phyloP scores from a whole-genome alignment of 2,797 vertebrate genomes.

The Protosalanx chinensis region DNA sequence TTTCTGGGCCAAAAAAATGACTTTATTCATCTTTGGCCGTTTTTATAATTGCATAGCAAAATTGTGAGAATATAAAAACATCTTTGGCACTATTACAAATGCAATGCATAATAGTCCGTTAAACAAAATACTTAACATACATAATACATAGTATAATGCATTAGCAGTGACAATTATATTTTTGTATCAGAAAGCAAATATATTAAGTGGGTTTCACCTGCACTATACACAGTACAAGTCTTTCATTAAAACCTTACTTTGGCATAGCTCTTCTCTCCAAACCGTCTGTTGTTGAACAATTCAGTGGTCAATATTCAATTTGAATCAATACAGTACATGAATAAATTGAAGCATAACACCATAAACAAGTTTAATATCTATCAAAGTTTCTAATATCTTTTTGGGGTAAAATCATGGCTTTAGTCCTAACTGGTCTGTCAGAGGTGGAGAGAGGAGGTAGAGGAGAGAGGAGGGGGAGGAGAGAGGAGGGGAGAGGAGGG shows the following conservation, averaged over 20 bases:
- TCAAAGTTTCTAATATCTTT: neutral
- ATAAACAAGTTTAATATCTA: constrained; percentile 24
- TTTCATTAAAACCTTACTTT: constrained; percentile 37
- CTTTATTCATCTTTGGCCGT: constrained; percentile 59
- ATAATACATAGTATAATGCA: constrained; percentile 46
- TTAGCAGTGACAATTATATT: constrained; percentile 58
- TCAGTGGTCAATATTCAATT: constrained; percentile 53
- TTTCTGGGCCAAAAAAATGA: constrained; percentile 21
- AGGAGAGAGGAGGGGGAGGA: too few relatives aligned
- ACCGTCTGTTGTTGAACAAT: constrained; percentile 50
- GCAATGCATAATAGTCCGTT: constrained; percentile 30
- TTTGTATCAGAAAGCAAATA: constrained; percentile 67
- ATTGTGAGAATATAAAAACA: constrained; percentile 54
- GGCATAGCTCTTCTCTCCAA: neutral
- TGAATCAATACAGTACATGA: constrained; percentile 53
- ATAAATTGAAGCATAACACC: constrained; percentile 47
- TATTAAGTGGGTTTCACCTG: constrained; percentile 61
- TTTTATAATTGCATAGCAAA: constrained; percentile 55
- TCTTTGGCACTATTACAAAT: constrained; percentile 50
- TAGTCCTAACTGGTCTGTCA: neutral
- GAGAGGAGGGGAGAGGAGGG: too few relatives aligned
- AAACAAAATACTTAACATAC: constrained; percentile 34
- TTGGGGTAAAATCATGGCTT: constrained; percentile 3
- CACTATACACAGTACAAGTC: constrained; percentile 32
- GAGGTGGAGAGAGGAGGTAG: neutral